Evolutionary conservation across 92 coral and sea anemone genomes (phyloP), one percentile per base, ranked within the genome.

Genomic region (Parazoanthus atlanticus): DNA sequence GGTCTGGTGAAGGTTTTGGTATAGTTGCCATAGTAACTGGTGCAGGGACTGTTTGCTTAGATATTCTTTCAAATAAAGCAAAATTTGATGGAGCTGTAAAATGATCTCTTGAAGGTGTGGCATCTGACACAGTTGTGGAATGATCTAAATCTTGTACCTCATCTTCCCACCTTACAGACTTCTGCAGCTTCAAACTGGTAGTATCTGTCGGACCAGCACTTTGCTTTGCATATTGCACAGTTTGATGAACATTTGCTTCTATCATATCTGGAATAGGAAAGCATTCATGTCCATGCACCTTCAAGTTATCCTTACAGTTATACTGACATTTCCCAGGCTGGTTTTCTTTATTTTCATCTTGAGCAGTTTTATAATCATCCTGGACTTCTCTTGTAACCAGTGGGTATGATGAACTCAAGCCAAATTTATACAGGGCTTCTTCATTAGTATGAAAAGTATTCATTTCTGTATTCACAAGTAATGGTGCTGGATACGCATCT

Each of bases 1-100:
- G 89, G 36, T 93, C 98, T 76, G 93, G 93, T 65, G 96, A 92
- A 28, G 96, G 98, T 69, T 84, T 54, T 25, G 97, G 98, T 38
- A 74, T 86, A 34, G 94, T 88, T 72, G 91, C 86, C 94, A 90
- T 92, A 77, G 93, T 52, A 36, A 90, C 89, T 30, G 98, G 98
- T 36, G 91, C 85, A 29, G 95, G 95, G 34, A 87, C 86, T 38
- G 78, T 29, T 66, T 85, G 64, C 82, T 73, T 61, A 30, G 85
- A 32, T 67, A 61, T n/a, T 29, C 33, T 74, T 43, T 16, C 32
- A 76, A 23, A 54, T n/a, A 78, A 79, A 32, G 75, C 64, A 8
- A 85, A 80, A 17, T 30, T 76, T 67, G 67, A 21, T 65, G 82
- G 40, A n/a, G 73, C 74, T 31, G 40, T 30, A 30, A 81, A 43